These are phyloP conservation scores for Eciton burchellii DNA, from an alignment of 1,140 invertebrate species.

Conservation along the genomic window DNA sequence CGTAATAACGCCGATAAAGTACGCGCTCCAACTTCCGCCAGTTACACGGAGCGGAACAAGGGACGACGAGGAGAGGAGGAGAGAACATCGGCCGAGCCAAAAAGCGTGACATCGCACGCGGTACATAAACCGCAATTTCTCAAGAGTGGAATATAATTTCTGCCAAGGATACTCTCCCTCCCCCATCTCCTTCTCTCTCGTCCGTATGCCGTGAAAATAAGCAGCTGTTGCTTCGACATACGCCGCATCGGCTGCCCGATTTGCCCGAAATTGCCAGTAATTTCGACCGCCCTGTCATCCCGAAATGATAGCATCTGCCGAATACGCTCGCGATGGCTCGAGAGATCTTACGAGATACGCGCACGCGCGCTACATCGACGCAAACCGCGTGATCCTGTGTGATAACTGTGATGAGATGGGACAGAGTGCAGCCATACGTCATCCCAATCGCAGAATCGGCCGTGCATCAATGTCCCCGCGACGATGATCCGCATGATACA, in stretches of 20 bases:
- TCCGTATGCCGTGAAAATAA: conserved; percentile 32
- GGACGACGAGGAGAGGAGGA: too few relatives aligned
- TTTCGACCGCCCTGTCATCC: conserved; percentile 38
- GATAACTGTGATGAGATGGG: background rate
- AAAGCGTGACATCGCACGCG: conserved; percentile 21
- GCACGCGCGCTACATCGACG: background rate
- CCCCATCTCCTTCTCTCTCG: too few relatives aligned
- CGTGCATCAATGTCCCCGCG: conserved; percentile 1
- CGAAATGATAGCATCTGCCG: conserved; percentile 57
- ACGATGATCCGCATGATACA: background rate
- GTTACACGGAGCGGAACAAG: background rate
- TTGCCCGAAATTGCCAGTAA: conserved; percentile 48
- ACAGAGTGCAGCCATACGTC: conserved; percentile 35
- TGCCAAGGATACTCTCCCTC: background rate
- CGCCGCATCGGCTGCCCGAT: background rate
- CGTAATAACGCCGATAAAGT: conserved; percentile 39
- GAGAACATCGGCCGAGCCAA: conserved; percentile 8
- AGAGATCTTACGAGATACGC: conserved; percentile 40
- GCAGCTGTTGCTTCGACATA: conserved; percentile 45
- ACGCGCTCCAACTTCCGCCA: background rate
- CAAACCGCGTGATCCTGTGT: conserved; percentile 20
- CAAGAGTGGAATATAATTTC: conserved; percentile 54
- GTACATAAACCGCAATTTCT: conserved; percentile 44
- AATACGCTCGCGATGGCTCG: conserved; percentile 11
- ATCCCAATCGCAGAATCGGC: background rate